Base-by-base conservation (phyloP, 2,888 invertebrate species). In the Cheilosia scutellata region DNA sequence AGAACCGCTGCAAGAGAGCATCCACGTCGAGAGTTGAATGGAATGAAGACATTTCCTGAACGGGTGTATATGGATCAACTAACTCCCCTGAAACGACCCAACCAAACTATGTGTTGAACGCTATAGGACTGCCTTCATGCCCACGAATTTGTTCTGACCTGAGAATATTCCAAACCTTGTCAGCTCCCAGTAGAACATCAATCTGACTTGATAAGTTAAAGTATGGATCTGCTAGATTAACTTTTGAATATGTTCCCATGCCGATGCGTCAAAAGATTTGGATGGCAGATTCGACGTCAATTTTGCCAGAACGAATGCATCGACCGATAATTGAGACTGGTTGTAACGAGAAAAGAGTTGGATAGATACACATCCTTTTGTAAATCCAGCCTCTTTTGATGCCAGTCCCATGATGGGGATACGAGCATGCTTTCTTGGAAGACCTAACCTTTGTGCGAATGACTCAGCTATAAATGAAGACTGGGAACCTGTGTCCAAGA, bases 131-230 rank as follows among this genome's bases (percentile, higher is more conserved):
- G 9, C 40, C 40, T 40, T 40, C 40, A 40, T 9, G 40, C 4
- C 33, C 33, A 33, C 33, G 33, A 6, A 33, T 1, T 33, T 33
- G 33, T 65, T 82, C 78, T 3, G 82, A 49, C 20, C 40, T 75
- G 9, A 68, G 63, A 16, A 87, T 76, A 9, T 65, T 68, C 74
- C 74, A 86, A 31, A 58, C 42, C 55, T 83, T 74, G 66, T 77
- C 76, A 37, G 76, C 77, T 47, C 87, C 84, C 44, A 88, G 57
- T 7, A 87, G 75, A 27, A 87, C 33, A 31, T 87, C 84, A 72
- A 88, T 55, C 7, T 49, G 27, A 44, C 70, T 58, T 60, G 76
- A 47, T 13, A 74, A 70, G 72, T 78, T 78, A 44, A 82, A 84
- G 20, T 55, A 49, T 37, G 83, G 87, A 78, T 88, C 82, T 42